A percentile compares a stretch with the other conserved stretches of the same genome.
phyloP scores from a whole-genome alignment of 2,888 invertebrate genomes.

The Julus scandinavius region DNA sequence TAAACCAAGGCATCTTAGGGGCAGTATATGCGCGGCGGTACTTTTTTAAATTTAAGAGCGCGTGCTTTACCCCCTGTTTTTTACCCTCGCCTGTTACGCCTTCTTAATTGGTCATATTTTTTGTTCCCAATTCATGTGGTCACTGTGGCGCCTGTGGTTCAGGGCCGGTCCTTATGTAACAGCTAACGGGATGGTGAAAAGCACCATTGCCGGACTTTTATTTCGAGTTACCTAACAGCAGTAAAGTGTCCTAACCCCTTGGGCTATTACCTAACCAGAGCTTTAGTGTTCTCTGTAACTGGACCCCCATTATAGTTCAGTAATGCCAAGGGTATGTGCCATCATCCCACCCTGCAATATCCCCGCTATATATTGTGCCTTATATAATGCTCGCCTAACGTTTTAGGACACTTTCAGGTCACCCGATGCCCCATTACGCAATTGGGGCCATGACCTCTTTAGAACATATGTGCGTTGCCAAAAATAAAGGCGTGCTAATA shows the following conservation, averaged over 20 bases:
- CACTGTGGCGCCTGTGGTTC: neutral
- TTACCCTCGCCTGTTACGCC: neutral
- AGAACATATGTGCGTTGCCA: neutral
- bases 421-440: conserved; percentile 1
- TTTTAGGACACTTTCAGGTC: neutral
- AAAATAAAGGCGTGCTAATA: conserved; percentile 8
- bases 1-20: too few relatives aligned
- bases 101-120: neutral
- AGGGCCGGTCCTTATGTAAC: neutral
- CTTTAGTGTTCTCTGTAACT: neutral
- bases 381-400: neutral
- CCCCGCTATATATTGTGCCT: neutral
- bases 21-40: neutral
- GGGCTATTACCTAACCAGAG: neutral
- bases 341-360: neutral
- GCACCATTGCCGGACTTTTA: neutral
- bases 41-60: conserved; percentile 14
- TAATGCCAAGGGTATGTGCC: neutral
- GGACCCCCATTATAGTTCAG: conserved; percentile 24
- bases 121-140: neutral
- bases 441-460: conserved; percentile 16
- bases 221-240: neutral
- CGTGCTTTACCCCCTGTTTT: neutral
- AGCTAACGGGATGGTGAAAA: neutral
- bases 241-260: neutral